A percentile compares a stretch with the other conserved stretches of the same genome.
Conservation (phyloP, 2,797 vertebrate species). For the Enteromius unitaeniatus region DNA sequence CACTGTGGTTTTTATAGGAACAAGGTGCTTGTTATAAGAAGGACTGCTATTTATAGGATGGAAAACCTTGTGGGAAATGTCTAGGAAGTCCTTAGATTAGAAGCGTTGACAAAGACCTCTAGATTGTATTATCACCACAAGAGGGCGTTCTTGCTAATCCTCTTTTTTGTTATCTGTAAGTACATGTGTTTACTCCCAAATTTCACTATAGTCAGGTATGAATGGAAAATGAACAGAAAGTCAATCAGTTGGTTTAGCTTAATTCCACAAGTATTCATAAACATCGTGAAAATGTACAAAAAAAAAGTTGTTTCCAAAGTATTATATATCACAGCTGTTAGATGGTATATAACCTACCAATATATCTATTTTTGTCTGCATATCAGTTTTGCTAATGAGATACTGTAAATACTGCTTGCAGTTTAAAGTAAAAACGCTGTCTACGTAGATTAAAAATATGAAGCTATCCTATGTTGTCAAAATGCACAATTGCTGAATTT, state of each 20-base stretch:
- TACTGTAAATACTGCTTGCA: conserved; percentile 70
- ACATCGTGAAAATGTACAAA: conserved; percentile 8
- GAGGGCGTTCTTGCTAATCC: conserved; percentile 38
- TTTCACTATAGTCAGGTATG: conserved; percentile 5
- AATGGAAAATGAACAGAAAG: background rate
- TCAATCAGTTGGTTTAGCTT: background rate
- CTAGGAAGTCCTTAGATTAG: background rate
- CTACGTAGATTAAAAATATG: conserved; percentile 72
- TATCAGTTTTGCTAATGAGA: conserved; percentile 60
- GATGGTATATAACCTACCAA: conserved; percentile 31
- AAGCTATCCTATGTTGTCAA: conserved; percentile 60
- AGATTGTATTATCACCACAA: conserved; percentile 45
- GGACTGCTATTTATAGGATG: conserved; percentile 46
- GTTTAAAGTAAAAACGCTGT: conserved; percentile 74
- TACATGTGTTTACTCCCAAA: conserved; percentile 8
- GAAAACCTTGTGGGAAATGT: background rate
- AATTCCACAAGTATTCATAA: conserved; percentile 40
- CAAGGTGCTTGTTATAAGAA: conserved; percentile 41
- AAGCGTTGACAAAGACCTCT: conserved; percentile 31
- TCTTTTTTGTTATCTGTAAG: background rate
- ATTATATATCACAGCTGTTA: conserved; percentile 37
- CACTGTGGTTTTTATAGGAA: conserved; percentile 58
- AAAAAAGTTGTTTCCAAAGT: conserved; percentile 24
- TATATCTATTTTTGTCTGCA: conserved; percentile 63
- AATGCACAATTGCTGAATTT: background rate